Base-by-base conservation (phyloP, 1,140 invertebrate genomes). In the Drosophila sucinea region DNA sequence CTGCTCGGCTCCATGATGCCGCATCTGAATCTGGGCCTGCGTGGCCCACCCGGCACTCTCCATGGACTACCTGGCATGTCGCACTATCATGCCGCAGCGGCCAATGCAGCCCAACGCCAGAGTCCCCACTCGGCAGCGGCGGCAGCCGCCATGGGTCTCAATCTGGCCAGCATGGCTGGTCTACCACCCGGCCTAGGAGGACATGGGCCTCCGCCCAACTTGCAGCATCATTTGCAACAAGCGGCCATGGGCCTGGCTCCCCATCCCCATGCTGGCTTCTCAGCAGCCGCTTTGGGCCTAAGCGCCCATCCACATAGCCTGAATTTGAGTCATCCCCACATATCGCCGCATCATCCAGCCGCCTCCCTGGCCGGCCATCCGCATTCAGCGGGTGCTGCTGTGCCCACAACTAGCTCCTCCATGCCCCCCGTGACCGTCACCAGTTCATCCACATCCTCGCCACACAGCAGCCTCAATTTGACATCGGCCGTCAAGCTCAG, bases 311-410 rank as follows among this genome's bases (percentile, higher is more conserved):
- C 90, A 3, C 91, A 92, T 56, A 89, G 91, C 54, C 69, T 92
- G 41, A 92, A 90, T 75, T 56, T 92, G 56, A 85, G 83, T 10
- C 91, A 92, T 74, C 80, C 91, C n/a, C 91, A 92, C 51, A 91
- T 92, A 32, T 92, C 91, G 41, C 91, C 91, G 17, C 91, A 91
- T 40, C 91, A 91, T 66, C 76, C 91, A 5, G 65, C 74, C 8
- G 65, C 72, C 55, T 67, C 73, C 29, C 63, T 77, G 56, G 79
- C 70, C 6, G 81, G 71, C 41, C 89, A 91, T 35, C 54, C 76
- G 58, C 66, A 51, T 10, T 51, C 44, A 51, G 44, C 23, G 3
- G 44, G 44, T 25, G 44, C 90, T 91, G 65, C 51, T 90, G 66
- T 79, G 84, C 56, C 81, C 86, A 41, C 90, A 91, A 77, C 84